These are phyloP conservation scores for Borostomias antarcticus DNA, from an alignment of 2,797 vertebrate genomes.

Conservation along the genomic window DNA sequence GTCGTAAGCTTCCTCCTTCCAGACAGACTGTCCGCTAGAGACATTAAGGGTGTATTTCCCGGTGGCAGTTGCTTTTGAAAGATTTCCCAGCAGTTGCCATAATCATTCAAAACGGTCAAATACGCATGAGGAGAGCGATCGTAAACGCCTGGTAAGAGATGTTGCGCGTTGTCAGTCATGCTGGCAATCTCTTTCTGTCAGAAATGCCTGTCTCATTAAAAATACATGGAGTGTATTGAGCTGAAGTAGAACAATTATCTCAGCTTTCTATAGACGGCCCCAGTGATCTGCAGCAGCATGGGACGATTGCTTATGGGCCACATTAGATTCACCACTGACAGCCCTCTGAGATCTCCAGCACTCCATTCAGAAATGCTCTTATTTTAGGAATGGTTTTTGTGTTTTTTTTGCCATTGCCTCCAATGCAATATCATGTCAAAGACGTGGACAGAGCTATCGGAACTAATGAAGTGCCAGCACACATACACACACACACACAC, in stretches of 20 bases:
- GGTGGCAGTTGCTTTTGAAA: slow-evolving; percentile 2
- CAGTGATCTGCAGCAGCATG: slow-evolving; percentile 39
- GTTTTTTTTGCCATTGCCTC: too few species aligned
- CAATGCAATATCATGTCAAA: too few species aligned
- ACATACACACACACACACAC: not conserved
- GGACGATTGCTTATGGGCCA: slow-evolving; percentile 36
- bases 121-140: slow-evolving; percentile 31
- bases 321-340: slow-evolving; percentile 33
- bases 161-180: slow-evolving; percentile 45
- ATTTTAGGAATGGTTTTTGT: not conserved
- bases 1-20: not conserved
- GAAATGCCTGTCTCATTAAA: slow-evolving; percentile 62
- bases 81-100: slow-evolving; percentile 6
- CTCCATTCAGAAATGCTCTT: not conserved
- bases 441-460: too few species aligned
- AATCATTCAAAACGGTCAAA: slow-evolving; percentile 46
- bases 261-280: slow-evolving; percentile 46
- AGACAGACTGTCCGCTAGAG: not conserved
- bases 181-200: slow-evolving; percentile 42
- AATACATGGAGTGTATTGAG: slow-evolving; percentile 55
- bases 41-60: too few species aligned
- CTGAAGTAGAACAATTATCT: slow-evolving; percentile 59
- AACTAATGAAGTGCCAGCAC: too few species aligned
- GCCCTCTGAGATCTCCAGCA: slow-evolving; percentile 6
- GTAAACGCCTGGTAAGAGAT: slow-evolving; percentile 46